Evolutionary conservation across 1,140 invertebrate species (phyloP).

Genomic region (Meteorus sp.): DNA sequence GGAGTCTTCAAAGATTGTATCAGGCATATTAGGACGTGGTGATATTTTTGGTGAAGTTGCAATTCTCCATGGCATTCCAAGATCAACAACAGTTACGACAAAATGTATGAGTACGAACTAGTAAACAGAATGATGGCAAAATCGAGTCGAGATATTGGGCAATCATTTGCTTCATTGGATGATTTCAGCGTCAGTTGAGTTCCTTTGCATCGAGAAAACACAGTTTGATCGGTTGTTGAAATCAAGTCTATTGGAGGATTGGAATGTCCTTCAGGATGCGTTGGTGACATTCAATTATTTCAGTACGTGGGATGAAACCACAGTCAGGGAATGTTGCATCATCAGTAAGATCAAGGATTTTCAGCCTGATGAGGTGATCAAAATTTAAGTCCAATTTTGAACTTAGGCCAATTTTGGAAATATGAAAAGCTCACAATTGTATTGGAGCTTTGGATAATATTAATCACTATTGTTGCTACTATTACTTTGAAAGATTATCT

Average conservation of each 20-base stretch:
- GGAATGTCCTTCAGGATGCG: constrained; percentile 63
- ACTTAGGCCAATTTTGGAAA: too few species aligned
- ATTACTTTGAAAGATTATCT: too few species aligned
- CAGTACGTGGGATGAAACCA: constrained; percentile 62
- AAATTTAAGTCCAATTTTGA: too few species aligned
- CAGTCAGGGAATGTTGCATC: constrained; percentile 65
- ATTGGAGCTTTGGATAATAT: too few species aligned
- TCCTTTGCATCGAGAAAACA: constrained; percentile 57
- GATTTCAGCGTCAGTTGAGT: constrained; percentile 57
- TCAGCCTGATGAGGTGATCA: constrained; percentile 59
- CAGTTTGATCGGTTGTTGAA: constrained; percentile 66
- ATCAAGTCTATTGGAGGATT: constrained; percentile 61
- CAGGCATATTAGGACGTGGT: constrained; percentile 48
- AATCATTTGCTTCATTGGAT: not conserved
- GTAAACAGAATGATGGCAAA: too few species aligned
- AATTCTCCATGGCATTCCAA: constrained; percentile 62
- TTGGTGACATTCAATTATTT: constrained; percentile 68
- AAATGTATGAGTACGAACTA: constrained; percentile 50
- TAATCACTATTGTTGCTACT: too few species aligned
- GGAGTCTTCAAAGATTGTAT: constrained; percentile 31
- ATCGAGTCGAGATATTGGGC: too few species aligned
- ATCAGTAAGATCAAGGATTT: constrained; percentile 64
- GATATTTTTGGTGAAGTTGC: constrained; percentile 68
- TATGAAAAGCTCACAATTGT: too few species aligned
- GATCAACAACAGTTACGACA: constrained; percentile 62